A percentile compares a stretch with the other conserved stretches of the same genome.
These are phyloP conservation scores for Magallana ariakensis DNA, from an alignment of 1,140 invertebrate species.

Conservation along the genomic window DNA sequence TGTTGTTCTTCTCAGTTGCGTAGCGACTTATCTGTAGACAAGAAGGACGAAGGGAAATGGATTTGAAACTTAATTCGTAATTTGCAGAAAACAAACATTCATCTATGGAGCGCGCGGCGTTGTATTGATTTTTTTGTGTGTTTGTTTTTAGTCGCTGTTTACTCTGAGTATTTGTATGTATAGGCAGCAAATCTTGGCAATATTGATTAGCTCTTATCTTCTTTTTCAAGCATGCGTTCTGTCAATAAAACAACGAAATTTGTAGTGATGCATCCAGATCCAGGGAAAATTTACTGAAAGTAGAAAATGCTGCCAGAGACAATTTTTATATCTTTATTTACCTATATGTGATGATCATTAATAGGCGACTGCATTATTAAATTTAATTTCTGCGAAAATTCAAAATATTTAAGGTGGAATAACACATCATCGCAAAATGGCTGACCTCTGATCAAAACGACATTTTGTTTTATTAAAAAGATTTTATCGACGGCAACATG, in stretches of 20 bases:
- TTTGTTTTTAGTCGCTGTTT: slow-evolving; percentile 18
- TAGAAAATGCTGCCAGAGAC: background rate
- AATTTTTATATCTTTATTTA: slow-evolving; percentile 37
- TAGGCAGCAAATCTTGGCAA: background rate
- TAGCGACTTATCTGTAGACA: background rate
- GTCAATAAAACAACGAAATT: slow-evolving; percentile 24
- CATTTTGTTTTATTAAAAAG: too few species aligned
- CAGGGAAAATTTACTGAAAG: background rate
- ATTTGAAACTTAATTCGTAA: slow-evolving; percentile 35
- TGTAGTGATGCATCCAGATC: slow-evolving; percentile 1
- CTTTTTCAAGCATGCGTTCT: background rate
- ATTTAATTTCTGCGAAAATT: too few species aligned
- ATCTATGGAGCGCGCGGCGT: background rate
- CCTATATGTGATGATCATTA: background rate
- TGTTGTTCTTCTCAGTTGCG: background rate
- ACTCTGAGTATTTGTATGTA: slow-evolving; percentile 21
- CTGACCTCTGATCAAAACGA: too few species aligned
- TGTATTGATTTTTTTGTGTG: slow-evolving; percentile 14
- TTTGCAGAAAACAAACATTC: slow-evolving; percentile 22
- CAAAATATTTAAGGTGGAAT: too few species aligned
- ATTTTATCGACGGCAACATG: too few species aligned
- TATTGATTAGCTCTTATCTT: slow-evolving; percentile 32
- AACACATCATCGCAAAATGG: too few species aligned
- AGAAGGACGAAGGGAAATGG: background rate
- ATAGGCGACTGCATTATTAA: too few species aligned